These are phyloP conservation scores for Carpatolechia fugitivella DNA, from an alignment of 2,888 invertebrate genomes.

Conservation along the genomic window DNA sequence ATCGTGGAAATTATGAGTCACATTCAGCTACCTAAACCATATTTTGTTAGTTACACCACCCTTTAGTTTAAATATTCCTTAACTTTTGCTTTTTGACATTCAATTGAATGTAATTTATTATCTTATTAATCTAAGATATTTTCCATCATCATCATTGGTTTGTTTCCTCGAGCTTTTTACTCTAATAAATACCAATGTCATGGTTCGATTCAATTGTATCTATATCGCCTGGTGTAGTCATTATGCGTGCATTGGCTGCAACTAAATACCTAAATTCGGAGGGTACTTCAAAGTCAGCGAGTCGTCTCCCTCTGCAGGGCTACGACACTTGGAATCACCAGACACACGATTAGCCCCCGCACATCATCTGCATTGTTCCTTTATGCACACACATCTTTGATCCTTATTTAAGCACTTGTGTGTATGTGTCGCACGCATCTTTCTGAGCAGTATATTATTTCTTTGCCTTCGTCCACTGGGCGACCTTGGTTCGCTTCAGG, in stretches of 20 bases:
- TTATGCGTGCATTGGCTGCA: conserved; percentile 56
- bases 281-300: conserved; percentile 66
- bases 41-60: too few relatives aligned
- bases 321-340: not conserved
- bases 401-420: conserved; percentile 12
- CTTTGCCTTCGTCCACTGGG: conserved; percentile 38
- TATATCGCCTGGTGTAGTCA: conserved; percentile 27
- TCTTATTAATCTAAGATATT: too few relatives aligned
- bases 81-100: too few relatives aligned
- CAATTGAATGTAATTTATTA: too few relatives aligned
- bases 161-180: not conserved
- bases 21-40: not conserved
- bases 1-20: conserved; percentile 1
- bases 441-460: not conserved
- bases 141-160: too few relatives aligned
- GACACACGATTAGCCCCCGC: not conserved
- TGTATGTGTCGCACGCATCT: not conserved
- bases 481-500: conserved; percentile 62
- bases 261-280: conserved; percentile 46
- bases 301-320: conserved; percentile 48
- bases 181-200: not conserved
- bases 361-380: conserved; percentile 14
- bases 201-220: not conserved
- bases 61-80: too few relatives aligned
- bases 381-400: conserved; percentile 27